phyloP scores from a whole-genome alignment of 2,797 vertebrate genomes.

The Myoxocephalus aenaeus region DNA sequence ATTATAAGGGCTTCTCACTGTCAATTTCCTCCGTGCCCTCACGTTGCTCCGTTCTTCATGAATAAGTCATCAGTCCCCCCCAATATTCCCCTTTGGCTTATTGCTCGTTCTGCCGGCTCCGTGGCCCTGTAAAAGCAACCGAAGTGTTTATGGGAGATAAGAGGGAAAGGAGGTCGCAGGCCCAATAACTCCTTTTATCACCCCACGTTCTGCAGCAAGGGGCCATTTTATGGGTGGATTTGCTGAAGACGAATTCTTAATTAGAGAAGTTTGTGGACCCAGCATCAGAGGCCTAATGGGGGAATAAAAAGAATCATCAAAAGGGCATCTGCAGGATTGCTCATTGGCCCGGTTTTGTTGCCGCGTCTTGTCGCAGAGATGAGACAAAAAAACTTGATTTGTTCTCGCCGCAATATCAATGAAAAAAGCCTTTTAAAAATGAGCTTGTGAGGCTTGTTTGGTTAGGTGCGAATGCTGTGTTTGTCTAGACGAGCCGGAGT shows the following conservation, averaged over 20 bases:
- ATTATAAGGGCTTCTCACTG: conserved; percentile 53
- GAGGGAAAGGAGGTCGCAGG: conserved; percentile 80
- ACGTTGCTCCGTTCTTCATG: conserved; percentile 74
- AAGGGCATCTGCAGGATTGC: conserved; percentile 53
- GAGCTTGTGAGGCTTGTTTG: conserved; percentile 40
- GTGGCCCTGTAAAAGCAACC: conserved; percentile 79
- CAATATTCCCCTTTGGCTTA: conserved; percentile 69
- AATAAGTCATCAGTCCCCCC: conserved; percentile 80
- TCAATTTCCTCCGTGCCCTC: conserved; percentile 68
- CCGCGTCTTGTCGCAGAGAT: conserved; percentile 25
- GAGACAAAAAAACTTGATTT: conserved; percentile 29
- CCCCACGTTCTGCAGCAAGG: conserved; percentile 65
- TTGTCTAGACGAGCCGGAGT: conserved; percentile 59
- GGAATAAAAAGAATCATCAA: conserved; percentile 61
- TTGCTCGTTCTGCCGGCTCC: conserved; percentile 68
- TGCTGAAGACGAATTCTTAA: conserved; percentile 82
- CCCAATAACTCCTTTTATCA: conserved; percentile 84
- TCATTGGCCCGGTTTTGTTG: conserved; percentile 48
- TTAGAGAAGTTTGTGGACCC: conserved; percentile 81
- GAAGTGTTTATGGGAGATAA: conserved; percentile 86
- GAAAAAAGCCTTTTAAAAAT: conserved; percentile 26
- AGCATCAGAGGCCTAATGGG: conserved; percentile 66
- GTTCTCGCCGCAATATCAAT: conserved; percentile 41
- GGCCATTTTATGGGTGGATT: conserved; percentile 74
- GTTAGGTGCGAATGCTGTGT: conserved; percentile 37